A percentile compares a stretch with the other conserved stretches of the same genome.
Conservation (phyloP, 2,888 invertebrate genomes). For the Macropis europaea region DNA sequence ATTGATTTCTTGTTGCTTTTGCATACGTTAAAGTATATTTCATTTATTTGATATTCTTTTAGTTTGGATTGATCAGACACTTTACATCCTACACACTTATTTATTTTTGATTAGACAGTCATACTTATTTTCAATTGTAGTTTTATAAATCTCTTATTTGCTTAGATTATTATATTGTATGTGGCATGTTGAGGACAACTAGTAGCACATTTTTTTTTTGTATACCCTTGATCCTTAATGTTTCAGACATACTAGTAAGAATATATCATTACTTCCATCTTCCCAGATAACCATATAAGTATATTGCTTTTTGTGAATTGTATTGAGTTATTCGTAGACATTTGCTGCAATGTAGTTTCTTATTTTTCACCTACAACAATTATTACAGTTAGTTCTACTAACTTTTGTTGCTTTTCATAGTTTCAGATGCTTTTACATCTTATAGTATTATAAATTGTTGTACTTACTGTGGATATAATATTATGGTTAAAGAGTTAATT, state of each 20-base stretch:
- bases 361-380: slow-evolving; percentile 20
- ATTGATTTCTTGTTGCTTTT: slow-evolving; percentile 23
- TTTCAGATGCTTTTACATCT: slow-evolving; percentile 55
- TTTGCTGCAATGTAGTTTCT: slow-evolving; percentile 44
- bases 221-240: slow-evolving; percentile 22
- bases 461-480: slow-evolving; percentile 10
- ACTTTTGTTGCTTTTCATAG: slow-evolving; percentile 43
- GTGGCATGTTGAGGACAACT: slow-evolving; percentile 60
- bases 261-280: slow-evolving; percentile 15
- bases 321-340: slow-evolving; percentile 53
- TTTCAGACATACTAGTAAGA: slow-evolving; percentile 28
- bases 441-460: slow-evolving; percentile 13
- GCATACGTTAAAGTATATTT: slow-evolving; percentile 15
- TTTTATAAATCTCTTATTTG: slow-evolving; percentile 23
- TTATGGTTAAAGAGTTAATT: slow-evolving; percentile 15
- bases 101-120: slow-evolving; percentile 34
- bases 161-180: slow-evolving; percentile 27
- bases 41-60: slow-evolving; percentile 18
- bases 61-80: slow-evolving; percentile 55
- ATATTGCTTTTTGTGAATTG: slow-evolving; percentile 51
- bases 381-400: slow-evolving; percentile 40
- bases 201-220: slow-evolving; percentile 51
- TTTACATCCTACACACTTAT: slow-evolving; percentile 22
- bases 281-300: slow-evolving; percentile 29
- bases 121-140: slow-evolving; percentile 9